These are phyloP conservation scores for Oxygymnocypris stewartii DNA, from an alignment of 2,113 vertebrate species.

Conservation along the genomic window DNA sequence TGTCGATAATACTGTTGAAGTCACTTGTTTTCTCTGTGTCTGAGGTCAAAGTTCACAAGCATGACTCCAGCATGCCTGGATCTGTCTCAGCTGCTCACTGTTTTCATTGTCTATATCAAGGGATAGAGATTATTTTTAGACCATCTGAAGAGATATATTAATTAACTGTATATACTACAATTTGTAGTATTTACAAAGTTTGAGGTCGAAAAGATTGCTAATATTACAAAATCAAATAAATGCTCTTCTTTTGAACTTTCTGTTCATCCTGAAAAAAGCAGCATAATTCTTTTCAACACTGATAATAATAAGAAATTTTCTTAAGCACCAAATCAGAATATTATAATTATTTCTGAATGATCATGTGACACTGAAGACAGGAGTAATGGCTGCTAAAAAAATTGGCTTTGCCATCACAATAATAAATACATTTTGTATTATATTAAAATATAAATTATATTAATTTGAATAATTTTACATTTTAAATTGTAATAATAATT, in stretches of 20 bases:
- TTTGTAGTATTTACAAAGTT: neutral
- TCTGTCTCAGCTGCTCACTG: neutral
- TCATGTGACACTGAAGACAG: neutral
- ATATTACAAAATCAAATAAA: neutral
- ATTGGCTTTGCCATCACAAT: neutral
- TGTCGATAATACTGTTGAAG: neutral
- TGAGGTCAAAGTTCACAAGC: conserved; percentile 14
- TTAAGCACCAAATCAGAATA: neutral
- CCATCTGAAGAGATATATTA: neutral
- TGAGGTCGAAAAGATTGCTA: neutral
- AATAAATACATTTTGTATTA: neutral
- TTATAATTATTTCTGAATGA: neutral
- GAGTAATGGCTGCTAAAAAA: neutral
- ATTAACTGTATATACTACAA: neutral
- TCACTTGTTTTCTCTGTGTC: conserved; percentile 11
- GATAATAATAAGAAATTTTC: no score
- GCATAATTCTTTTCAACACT: no score
- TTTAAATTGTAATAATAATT: neutral
- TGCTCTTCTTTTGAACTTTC: neutral
- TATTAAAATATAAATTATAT: neutral
- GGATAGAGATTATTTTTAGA: neutral
- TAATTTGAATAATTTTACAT: neutral
- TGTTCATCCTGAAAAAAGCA: no score
- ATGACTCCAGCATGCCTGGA: neutral
- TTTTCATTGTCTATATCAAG: neutral